These are phyloP conservation scores for Folsomia manolachei DNA, from an alignment of 2,888 invertebrate genomes.

Conservation along the genomic window DNA sequence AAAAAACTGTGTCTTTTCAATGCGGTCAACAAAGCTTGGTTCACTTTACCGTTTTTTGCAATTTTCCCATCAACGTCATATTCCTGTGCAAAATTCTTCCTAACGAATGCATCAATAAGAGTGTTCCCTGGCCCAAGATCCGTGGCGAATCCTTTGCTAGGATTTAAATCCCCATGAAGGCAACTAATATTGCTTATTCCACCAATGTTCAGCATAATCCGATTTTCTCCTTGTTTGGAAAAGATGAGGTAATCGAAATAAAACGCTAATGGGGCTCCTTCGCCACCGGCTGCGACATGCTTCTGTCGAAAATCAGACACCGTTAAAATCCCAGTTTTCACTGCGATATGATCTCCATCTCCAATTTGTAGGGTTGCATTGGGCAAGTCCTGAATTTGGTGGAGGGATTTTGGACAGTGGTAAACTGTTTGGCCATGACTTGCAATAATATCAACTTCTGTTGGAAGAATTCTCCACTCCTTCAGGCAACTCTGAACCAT, in stretches of 20 bases:
- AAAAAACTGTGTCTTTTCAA: slow-evolving; percentile 30
- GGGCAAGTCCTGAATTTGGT: background rate
- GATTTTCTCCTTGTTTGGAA: slow-evolving; percentile 28
- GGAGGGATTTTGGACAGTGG: slow-evolving; percentile 27
- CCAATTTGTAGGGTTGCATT: slow-evolving; percentile 37
- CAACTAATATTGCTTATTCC: slow-evolving; percentile 40
- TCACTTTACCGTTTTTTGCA: slow-evolving; percentile 25
- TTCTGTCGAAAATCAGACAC: slow-evolving; percentile 39
- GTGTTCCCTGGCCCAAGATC: slow-evolving; percentile 42
- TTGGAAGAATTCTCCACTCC: slow-evolving; percentile 17
- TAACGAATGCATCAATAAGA: slow-evolving; percentile 25
- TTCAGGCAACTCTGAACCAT: slow-evolving; percentile 24
- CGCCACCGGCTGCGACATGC: slow-evolving; percentile 34
- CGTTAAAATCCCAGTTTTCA: slow-evolving; percentile 34
- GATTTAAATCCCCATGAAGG: slow-evolving; percentile 18
- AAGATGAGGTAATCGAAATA: slow-evolving; percentile 36
- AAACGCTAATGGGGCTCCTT: slow-evolving; percentile 39
- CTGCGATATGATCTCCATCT: slow-evolving; percentile 37
- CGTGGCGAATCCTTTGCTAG: slow-evolving; percentile 21
- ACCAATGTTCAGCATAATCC: slow-evolving; percentile 40
- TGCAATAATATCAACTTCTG: slow-evolving; percentile 31
- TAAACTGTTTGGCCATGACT: slow-evolving; percentile 41
- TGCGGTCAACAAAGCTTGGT: slow-evolving; percentile 14
- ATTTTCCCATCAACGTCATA: slow-evolving; percentile 33
- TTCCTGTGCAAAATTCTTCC: slow-evolving; percentile 11